Evolutionary conservation across 2,113 vertebrate genomes (phyloP).

Genomic region (Eonycteris spelaea): DNA sequence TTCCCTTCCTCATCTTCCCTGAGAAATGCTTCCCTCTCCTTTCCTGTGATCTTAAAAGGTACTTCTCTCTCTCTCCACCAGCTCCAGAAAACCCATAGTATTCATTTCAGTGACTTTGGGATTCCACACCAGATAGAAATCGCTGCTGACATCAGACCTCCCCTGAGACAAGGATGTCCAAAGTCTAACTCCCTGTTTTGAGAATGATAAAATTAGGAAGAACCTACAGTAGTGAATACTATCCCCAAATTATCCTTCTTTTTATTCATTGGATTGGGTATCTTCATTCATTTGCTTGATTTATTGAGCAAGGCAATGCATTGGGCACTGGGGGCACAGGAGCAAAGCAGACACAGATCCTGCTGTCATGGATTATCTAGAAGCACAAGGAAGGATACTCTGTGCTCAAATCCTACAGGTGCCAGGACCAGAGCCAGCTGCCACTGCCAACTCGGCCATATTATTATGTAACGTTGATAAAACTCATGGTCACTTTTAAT

Average conservation of each 20-base stretch:
- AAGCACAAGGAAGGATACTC: background rate
- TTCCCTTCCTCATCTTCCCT: background rate
- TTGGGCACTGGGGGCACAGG: background rate
- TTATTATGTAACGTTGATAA: background rate
- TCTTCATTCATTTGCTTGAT: background rate
- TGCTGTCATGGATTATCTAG: background rate
- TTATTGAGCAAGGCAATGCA: background rate
- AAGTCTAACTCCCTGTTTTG: background rate
- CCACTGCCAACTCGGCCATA: background rate
- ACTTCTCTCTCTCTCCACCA: background rate
- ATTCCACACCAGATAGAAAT: background rate
- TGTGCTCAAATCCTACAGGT: slow-evolving; percentile 12
- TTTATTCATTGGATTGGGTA: background rate
- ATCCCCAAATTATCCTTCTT: background rate
- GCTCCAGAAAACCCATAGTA: background rate
- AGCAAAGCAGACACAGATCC: background rate
- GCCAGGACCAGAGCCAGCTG: background rate
- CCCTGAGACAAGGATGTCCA: background rate
- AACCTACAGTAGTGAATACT: background rate
- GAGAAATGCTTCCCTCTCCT: background rate
- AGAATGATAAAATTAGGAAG: background rate
- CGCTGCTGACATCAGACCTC: background rate
- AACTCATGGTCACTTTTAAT: background rate
- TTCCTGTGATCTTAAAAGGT: background rate
- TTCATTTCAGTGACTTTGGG: background rate